A percentile compares a stretch with the other conserved stretches of the same genome.
Conservation (phyloP, 1,140 invertebrate species). For the Drosophila prosaltans region DNA sequence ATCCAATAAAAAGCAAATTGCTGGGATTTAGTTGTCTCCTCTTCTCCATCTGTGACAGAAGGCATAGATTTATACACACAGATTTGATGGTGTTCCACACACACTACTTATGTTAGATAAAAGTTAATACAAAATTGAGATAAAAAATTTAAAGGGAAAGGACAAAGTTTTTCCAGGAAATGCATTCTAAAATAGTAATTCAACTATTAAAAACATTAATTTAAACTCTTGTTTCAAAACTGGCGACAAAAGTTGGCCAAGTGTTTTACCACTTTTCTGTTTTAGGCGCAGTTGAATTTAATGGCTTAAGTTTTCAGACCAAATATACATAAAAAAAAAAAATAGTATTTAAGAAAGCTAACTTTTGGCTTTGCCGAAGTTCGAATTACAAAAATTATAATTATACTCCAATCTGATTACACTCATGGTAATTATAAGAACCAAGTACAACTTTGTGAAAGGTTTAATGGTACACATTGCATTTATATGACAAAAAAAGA, state of each 20-base stretch:
- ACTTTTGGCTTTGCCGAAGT: no score
- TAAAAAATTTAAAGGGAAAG: no score
- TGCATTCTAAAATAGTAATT: neutral
- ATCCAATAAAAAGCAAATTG: conserved; percentile 23
- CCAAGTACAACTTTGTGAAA: no score
- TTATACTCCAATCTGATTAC: no score
- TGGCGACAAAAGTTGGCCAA: conserved; percentile 10
- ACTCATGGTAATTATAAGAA: no score
- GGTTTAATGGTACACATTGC: no score
- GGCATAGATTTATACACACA: conserved; percentile 17
- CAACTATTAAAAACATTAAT: neutral
- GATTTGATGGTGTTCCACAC: conserved; percentile 1
- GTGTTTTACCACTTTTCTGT: conserved; percentile 10
- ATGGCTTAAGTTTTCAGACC: conserved; percentile 54
- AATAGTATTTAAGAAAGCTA: no score
- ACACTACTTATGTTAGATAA: neutral
- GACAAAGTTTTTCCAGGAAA: neutral
- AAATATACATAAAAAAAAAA: neutral
- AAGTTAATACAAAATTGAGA: neutral
- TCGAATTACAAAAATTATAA: no score
- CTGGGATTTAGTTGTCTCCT: conserved; percentile 25
- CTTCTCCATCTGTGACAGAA: conserved; percentile 2
- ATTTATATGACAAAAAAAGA: no score
- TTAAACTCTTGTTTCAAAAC: conserved; percentile 1
- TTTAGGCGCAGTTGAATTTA: conserved; percentile 49